These are phyloP conservation scores for Cisticola juncidis DNA, from an alignment of 2,113 vertebrate genomes.

Conservation along the genomic window DNA sequence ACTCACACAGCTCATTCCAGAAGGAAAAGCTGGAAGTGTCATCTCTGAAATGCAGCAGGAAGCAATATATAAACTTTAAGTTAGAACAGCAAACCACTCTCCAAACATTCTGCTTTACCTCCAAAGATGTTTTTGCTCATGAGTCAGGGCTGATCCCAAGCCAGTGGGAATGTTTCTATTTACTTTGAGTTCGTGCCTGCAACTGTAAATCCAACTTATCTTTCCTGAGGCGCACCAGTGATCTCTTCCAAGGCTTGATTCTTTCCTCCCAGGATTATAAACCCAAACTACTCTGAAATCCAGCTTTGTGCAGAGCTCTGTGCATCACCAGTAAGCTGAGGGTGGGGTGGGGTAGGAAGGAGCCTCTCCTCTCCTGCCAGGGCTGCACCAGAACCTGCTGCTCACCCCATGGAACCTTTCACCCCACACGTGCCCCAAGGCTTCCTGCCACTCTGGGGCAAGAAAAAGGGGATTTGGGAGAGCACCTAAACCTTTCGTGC, in stretches of 20 bases:
- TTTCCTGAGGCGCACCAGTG: slow-evolving; percentile 9
- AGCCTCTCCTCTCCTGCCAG: neutral
- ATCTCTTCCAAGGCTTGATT: slow-evolving; percentile 32
- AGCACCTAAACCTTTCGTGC: neutral
- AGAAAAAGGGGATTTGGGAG: neutral
- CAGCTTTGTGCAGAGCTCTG: neutral
- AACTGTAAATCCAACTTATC: slow-evolving; percentile 45
- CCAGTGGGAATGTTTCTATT: slow-evolving; percentile 64
- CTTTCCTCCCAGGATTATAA: slow-evolving; percentile 29
- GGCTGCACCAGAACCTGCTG: neutral
- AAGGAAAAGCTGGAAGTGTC: slow-evolving; percentile 22
- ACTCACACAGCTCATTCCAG: neutral
- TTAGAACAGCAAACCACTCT: neutral
- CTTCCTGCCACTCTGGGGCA: neutral
- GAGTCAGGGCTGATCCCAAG: slow-evolving; percentile 50
- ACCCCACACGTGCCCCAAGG: neutral
- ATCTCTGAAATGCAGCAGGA: neutral
- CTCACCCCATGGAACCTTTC: neutral
- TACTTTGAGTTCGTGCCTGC: slow-evolving; percentile 63
- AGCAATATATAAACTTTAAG: slow-evolving; percentile 55
- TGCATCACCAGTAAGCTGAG: neutral
- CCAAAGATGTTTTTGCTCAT: slow-evolving; percentile 52
- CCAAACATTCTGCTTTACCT: slow-evolving; percentile 49
- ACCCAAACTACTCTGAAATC: neutral
- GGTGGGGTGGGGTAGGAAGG: neutral